Evolutionary conservation across 2,888 invertebrate genomes (phyloP), one percentile per base, ranked within the genome.

Genomic region (Tortricodes alternella): DNA sequence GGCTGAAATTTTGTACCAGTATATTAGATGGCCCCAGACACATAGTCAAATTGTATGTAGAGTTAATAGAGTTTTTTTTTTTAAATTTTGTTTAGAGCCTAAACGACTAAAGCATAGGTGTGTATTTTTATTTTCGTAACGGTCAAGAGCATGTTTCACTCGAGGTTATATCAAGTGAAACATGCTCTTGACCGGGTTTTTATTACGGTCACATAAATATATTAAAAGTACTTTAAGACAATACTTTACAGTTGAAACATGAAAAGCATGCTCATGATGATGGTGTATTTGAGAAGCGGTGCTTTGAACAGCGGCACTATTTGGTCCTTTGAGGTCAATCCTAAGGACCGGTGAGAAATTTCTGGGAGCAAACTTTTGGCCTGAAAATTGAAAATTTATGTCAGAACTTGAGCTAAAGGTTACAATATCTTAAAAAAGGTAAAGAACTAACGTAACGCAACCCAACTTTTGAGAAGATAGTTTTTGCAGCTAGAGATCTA

Each of bases 201-300:
- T n/a, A 11, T 11, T 29, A n/a, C 3, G 29, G 2, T 11, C 1
- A 39, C 2, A 7, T 4, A 15, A 7, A 34, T 34, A 15, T 3
- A 15, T 15, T 9, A 3, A 9, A 7, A 11, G 16, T 13, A 6
- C 8, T 16, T 16, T n/a, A n/a, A n/a, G 3, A 15, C 8, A 24
- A 34, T 62, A 70, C 72, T 84, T 73, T 92, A 93, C 94, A 93
- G 83, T 92, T 93, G 92, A 85, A 93, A 77, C 9, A 93, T 76
- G 24, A 80, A 77, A 56, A 92, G 91, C 6, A 84, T 70, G 0
- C 71, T 71, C 70, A 85, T 74, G 13, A 94, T 85, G 5, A 90
- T 51, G 0, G 93, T 92, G 44, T 85, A 83, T 52, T 82, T 87
- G 3, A 93, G 67, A 1, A 93, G 73, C 0, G 93, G 93, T 0